phyloP scores from a whole-genome alignment of 2,113 vertebrate genomes.

The Bungarus multicinctus region DNA sequence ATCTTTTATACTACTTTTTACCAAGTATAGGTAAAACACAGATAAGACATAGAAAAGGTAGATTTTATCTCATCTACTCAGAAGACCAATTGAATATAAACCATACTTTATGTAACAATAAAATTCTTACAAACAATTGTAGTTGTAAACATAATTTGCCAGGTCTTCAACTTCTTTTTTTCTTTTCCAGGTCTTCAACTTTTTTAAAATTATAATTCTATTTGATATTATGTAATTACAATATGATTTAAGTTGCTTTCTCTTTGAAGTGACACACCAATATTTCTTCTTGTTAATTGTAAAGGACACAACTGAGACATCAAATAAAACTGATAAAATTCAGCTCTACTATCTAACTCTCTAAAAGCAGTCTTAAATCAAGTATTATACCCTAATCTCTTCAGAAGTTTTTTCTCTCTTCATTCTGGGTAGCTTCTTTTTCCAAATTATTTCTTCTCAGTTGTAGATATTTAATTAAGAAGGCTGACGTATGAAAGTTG shows the following conservation, averaged over 20 bases:
- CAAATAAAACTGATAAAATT: not conserved
- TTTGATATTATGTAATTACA: not conserved
- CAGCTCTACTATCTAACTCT: not conserved
- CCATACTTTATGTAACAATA: not conserved
- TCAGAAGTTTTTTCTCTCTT: not conserved
- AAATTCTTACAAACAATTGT: not conserved
- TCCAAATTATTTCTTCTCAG: not conserved
- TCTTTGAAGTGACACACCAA: not conserved
- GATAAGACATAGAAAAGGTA: not conserved
- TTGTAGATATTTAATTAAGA: not conserved
- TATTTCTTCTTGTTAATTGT: not conserved
- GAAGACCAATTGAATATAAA: not conserved
- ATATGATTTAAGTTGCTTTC: not conserved
- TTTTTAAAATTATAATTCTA: not conserved
- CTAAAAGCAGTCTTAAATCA: not conserved
- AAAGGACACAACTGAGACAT: not conserved
- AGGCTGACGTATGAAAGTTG: not conserved
- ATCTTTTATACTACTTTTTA: not conserved
- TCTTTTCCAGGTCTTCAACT: too few relatives aligned
- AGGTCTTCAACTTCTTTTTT: not conserved
- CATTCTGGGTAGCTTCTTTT: not conserved
- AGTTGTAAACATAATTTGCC: not conserved
- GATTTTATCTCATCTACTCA: not conserved
- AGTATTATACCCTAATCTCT: not conserved
- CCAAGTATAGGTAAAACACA: not conserved